Evolutionary conservation across 2,888 invertebrate genomes (phyloP), one percentile per base, ranked within the genome.

Genomic region (Notodonta dromedarius): DNA sequence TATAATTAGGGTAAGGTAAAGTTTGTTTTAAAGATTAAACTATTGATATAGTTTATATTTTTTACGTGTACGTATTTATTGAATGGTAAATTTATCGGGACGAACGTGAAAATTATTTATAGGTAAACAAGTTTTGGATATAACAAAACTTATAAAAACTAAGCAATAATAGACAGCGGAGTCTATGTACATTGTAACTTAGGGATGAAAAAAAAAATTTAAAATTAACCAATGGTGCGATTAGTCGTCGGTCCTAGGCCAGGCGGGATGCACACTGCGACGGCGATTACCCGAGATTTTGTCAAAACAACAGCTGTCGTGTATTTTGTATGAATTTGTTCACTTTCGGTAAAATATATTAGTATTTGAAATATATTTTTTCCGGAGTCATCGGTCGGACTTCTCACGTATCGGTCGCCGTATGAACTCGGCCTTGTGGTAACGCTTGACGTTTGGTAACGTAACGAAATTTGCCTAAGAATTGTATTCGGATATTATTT

Each of bases 11-110:
- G 64, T 87, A 89, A 88, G 73, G 83, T 24, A 83, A 92, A 90
- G 93, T 93, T 93, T 93, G 93, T 93, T 93, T 93, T 93, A 92
- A 93, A 93, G 93, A 93, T 93, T 93, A 93, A 93, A 93, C 93
- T 93, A 93, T 93, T 90, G 89, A 93, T 92, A 93, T 93, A 93
- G 93, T 93, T 93, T 93, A 93, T 93, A 93, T 93, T 93, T 93
- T 93, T 93, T 93, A 93, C 93, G 89, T 93, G 91, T 93, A 93
- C 90, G 93, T 93, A 93, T 93, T 93, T 93, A 93, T 93, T 93
- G 93, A 93, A 91, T 89, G 92, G 91, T 93, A 93, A 93, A 91
- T 90, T 93, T 93, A 93, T 93, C 88, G 92, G 91, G 91, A 90
- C 86, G 90, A 85, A 89, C 89, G 89, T 93, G 93, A 93, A 74